phyloP scores from a whole-genome alignment of 2,113 vertebrate genomes.

The Nesogale talazaci region DNA sequence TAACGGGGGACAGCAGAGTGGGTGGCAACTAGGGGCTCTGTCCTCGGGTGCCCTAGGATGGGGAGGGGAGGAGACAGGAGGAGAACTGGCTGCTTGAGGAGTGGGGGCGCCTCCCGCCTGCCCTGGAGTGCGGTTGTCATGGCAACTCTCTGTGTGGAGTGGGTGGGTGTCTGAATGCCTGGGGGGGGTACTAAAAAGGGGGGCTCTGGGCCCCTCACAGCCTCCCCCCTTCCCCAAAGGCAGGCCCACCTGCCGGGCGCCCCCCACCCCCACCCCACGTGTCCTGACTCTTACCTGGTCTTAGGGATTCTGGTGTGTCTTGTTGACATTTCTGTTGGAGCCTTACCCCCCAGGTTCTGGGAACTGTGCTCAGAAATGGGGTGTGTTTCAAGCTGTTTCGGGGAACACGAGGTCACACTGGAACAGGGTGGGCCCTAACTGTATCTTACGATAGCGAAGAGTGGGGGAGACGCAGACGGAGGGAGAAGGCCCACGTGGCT shows the following conservation, averaged over 20 bases:
- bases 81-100: constrained; percentile 35
- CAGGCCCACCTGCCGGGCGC: neutral
- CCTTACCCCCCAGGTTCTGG: neutral
- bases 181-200: neutral
- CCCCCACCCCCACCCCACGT: neutral
- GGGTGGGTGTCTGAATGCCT: constrained; percentile 61
- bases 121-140: constrained; percentile 54
- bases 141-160: constrained; percentile 52
- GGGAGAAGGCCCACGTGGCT: neutral
- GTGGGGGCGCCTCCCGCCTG: constrained; percentile 57
- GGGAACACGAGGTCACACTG: neutral
- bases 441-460: neutral
- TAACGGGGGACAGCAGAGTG: neutral
- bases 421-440: neutral
- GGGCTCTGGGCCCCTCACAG: neutral
- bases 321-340: neutral
- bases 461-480: neutral
- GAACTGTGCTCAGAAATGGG: neutral
- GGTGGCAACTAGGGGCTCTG: neutral
- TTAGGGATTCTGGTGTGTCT: neutral
- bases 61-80: constrained; percentile 47
- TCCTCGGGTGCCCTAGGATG: constrained; percentile 57
- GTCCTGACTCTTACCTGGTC: neutral
- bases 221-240: neutral
- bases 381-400: neutral